Conservation (phyloP, 2,113 vertebrate species). For the Pagrus major region DNA sequence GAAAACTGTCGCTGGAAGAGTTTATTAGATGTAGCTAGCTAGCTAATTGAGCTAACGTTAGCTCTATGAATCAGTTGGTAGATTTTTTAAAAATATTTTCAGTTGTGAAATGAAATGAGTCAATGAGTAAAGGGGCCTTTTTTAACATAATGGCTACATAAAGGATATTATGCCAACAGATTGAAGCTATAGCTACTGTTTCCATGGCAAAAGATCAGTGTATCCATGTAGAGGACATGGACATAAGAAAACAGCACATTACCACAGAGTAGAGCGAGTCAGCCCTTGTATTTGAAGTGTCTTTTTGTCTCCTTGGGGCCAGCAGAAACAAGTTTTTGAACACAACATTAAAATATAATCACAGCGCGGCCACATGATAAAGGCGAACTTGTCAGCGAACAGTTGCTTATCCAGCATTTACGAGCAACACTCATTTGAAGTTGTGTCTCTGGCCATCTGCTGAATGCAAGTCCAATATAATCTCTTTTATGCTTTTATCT, state of each 20-base stretch:
- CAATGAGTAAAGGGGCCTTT: not conserved
- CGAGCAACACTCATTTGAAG: not conserved
- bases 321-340: not conserved
- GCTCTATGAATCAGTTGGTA: too few relatives aligned
- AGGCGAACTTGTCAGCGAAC: not conserved
- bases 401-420: not conserved
- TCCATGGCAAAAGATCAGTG: too few relatives aligned
- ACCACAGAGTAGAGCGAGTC: not conserved
- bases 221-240: too few relatives aligned
- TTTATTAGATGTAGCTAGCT: not conserved
- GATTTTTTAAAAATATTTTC: too few relatives aligned
- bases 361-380: too few relatives aligned
- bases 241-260: slow-evolving; percentile 1
- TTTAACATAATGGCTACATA: not conserved
- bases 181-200: not conserved
- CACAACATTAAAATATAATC: not conserved
- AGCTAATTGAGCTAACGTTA: not conserved
- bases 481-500: not conserved
- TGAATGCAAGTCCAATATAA: not conserved
- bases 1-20: not conserved
- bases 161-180: not conserved
- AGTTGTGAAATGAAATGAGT: not conserved
- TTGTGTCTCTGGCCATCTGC: not conserved
- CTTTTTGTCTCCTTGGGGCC: not conserved
- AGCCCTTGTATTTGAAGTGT: not conserved